phyloP scores from a whole-genome alignment of 92 coral and sea anemone genomes.

The Scolanthus callimorphus region DNA sequence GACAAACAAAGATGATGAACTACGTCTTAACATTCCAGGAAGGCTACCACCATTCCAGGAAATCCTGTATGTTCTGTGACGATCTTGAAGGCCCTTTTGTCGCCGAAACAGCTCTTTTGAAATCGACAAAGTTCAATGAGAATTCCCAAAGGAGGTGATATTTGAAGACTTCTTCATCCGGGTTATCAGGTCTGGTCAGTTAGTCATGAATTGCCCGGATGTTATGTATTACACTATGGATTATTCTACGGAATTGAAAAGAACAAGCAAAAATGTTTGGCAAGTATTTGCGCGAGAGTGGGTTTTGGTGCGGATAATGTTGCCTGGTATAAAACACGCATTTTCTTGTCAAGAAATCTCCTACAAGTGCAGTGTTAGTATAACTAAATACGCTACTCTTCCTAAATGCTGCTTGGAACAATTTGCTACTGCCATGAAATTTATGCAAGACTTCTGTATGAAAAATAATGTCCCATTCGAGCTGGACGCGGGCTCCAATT shows the following conservation, averaged over 20 bases:
- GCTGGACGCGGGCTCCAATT: slow-evolving; percentile 20
- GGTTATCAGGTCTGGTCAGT: slow-evolving; percentile 8
- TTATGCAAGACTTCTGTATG: slow-evolving; percentile 19
- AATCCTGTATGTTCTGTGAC: slow-evolving; percentile 38
- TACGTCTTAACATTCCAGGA: slow-evolving; percentile 31
- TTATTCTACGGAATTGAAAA: slow-evolving; percentile 21
- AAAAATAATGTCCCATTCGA: slow-evolving; percentile 19
- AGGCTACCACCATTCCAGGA: slow-evolving; percentile 36
- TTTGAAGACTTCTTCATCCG: slow-evolving; percentile 36
- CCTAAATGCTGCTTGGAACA: slow-evolving; percentile 41
- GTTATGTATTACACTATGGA: slow-evolving; percentile 38
- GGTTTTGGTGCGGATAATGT: slow-evolving; percentile 14
- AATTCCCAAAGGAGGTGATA: slow-evolving; percentile 18
- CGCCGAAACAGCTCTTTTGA: slow-evolving; percentile 25
- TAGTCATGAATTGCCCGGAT: slow-evolving; percentile 46
- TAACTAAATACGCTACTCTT: slow-evolving; percentile 21
- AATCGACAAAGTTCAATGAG: slow-evolving; percentile 28
- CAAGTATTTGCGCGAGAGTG: slow-evolving; percentile 14
- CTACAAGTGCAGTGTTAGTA: slow-evolving; percentile 24
- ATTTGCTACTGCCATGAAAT: slow-evolving; percentile 19
- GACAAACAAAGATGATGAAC: slow-evolving; percentile 20
- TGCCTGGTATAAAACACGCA: slow-evolving; percentile 13
- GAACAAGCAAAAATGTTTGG: slow-evolving; percentile 17
- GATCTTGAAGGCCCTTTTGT: slow-evolving; percentile 39
- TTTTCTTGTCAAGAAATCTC: slow-evolving; percentile 33